These are phyloP conservation scores for Clitarchus hookeri DNA, from an alignment of 2,888 invertebrate species.

Conservation along the genomic window DNA sequence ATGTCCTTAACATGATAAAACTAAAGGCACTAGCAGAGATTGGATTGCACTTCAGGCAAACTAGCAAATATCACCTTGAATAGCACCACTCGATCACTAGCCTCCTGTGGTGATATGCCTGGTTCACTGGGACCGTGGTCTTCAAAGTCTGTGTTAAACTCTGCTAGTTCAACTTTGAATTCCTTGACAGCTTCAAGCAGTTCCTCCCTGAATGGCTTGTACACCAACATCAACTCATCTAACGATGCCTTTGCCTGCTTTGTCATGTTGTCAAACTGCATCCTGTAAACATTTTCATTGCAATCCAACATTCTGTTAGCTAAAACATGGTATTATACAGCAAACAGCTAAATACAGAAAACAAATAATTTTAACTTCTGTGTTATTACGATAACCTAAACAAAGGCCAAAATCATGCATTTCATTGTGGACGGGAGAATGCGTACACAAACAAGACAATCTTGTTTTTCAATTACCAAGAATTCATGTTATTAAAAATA, in stretches of 20 bases:
- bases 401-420: no score
- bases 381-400: no score
- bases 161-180: conserved; percentile 67
- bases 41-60: background rate
- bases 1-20: no score
- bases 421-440: no score
- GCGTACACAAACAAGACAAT: no score
- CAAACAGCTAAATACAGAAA: no score
- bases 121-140: conserved; percentile 83
- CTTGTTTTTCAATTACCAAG: no score
- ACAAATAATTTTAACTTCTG: no score
- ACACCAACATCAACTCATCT: conserved; percentile 55
- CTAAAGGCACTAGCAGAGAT: no score
- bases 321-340: no score
- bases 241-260: background rate
- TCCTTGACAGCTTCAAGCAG: conserved; percentile 70
- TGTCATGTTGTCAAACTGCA: conserved; percentile 1
- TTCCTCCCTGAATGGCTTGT: conserved; percentile 74
- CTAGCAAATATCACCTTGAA: conserved; percentile 53
- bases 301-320: no score
- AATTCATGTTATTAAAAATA: no score
- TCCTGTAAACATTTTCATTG: background rate
- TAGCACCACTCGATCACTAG: conserved; percentile 76
- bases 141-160: conserved; percentile 74
- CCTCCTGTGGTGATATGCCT: conserved; percentile 82